Base-by-base conservation (phyloP, 1,140 invertebrate species). In the Drosophila sulfurigaster region DNA sequence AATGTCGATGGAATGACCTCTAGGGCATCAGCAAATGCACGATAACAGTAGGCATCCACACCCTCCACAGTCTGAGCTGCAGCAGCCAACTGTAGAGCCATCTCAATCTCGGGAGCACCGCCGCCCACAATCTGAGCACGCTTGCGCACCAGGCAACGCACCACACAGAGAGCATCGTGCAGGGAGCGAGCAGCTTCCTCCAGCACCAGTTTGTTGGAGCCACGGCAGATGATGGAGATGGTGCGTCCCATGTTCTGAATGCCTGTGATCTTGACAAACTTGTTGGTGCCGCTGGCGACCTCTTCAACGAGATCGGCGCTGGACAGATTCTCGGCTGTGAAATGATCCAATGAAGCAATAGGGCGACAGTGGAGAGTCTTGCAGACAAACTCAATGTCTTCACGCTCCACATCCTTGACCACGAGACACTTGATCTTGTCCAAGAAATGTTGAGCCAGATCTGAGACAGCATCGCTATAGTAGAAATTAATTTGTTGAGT, bases 381-480 rank as follows among this genome's bases (percentile, higher is more conserved):
- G 93, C 98, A 99, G 51, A 99, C 95, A 93, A 99, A 99, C 86
- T 99, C 97, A 89, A 99, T 98, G 82, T 99, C 99, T 92, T 99
- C 98, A 52, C 99, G 95, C 93, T 99, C 99, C 78, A 99, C 96
- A 93, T 99, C 98, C 93, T 99, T 99, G 16, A 99, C 95, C 6
- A 99, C 98, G 97, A 99, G 97, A 46, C 99, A 99, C 93, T 99
- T 99, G 92, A 99, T 98, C 94, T 99, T 99, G 88, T 99, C 98
- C 75, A 99, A 94, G 93, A 99, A 99, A 93, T 99, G 99, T 78
- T 99, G 94, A 2, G 99, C 99, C 78, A 99, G 93, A 93, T 99
- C 99, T 90, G 96, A 99, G 8, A 99, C 94, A 20, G 99, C 98
- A 95, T 99, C 99, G 80, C 83, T 87, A 5, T 1, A 49, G 41